A percentile compares a stretch with the other conserved stretches of the same genome.
Conservation (phyloP, 2,113 vertebrate species). For the Calyptommatus sinebrachiatus region DNA sequence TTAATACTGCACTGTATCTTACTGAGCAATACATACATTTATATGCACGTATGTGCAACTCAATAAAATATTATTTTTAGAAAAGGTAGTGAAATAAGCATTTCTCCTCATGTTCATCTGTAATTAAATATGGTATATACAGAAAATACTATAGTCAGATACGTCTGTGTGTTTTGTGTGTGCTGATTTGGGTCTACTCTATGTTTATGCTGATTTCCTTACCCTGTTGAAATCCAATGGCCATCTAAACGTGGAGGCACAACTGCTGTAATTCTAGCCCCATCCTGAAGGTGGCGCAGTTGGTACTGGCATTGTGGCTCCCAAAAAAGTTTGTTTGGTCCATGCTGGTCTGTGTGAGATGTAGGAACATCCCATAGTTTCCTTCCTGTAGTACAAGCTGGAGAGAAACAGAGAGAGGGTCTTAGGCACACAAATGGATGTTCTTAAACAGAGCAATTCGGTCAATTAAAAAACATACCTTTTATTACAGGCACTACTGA, state of each 20-base stretch:
- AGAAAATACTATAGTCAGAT: neutral
- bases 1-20: too few species aligned
- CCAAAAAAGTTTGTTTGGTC: slow-evolving; percentile 67
- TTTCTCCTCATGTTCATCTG: too few species aligned
- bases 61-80: too few species aligned
- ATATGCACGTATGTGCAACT: too few species aligned
- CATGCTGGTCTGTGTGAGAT: slow-evolving; percentile 52
- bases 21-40: too few species aligned
- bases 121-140: neutral
- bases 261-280: slow-evolving; percentile 66
- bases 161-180: too few species aligned
- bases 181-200: neutral
- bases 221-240: slow-evolving; percentile 88
- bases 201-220: slow-evolving; percentile 18
- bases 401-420: neutral
- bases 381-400: slow-evolving; percentile 61
- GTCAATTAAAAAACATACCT: neutral
- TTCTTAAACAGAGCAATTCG: neutral
- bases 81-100: too few species aligned
- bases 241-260: slow-evolving; percentile 81
- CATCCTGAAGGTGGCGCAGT: slow-evolving; percentile 75
- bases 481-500: neutral
- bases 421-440: neutral
- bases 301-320: slow-evolving; percentile 76
- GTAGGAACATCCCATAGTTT: slow-evolving; percentile 63